Percentiles rank a stretch among this genome's conserved stretches.
Conservation (phyloP, 2,113 vertebrate species). For the Perccottus glenii region DNA sequence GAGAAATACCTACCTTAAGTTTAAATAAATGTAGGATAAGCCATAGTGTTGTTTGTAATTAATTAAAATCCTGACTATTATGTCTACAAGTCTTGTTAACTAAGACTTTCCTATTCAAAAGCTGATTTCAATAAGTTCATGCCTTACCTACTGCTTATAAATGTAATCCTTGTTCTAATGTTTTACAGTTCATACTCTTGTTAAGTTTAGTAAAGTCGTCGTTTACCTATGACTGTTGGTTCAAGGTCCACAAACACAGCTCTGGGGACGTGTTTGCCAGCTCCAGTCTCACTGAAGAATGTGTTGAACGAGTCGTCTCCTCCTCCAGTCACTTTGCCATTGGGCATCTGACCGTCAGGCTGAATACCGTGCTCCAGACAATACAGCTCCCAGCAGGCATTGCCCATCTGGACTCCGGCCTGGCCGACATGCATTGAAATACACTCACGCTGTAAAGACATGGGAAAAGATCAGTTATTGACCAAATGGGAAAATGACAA, state of each 20-base stretch:
- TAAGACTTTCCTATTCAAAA: too few relatives aligned
- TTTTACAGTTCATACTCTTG: background rate
- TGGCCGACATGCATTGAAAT: constrained; percentile 76
- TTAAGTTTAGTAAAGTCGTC: too few relatives aligned
- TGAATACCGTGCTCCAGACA: too few relatives aligned
- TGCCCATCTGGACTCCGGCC: constrained; percentile 87
- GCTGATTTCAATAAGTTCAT: too few relatives aligned
- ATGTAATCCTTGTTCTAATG: background rate
- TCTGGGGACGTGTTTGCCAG: constrained; percentile 77
- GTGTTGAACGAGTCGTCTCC: constrained; percentile 79
- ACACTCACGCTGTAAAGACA: constrained; percentile 65
- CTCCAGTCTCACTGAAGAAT: constrained; percentile 79
- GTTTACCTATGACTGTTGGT: constrained; percentile 75
- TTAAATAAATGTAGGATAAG: too few relatives aligned
- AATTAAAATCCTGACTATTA: too few relatives aligned
- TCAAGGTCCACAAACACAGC: constrained; percentile 78
- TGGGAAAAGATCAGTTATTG: background rate
- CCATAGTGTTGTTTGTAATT: too few relatives aligned
- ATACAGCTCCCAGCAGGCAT: constrained; percentile 89
- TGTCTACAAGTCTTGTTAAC: too few relatives aligned
- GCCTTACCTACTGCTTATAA: too few relatives aligned
- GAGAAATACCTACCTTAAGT: too few relatives aligned
- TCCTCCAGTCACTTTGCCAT: constrained; percentile 69
- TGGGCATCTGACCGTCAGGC: constrained; percentile 76
- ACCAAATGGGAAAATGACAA: background rate